phyloP scores from a whole-genome alignment of 2,888 invertebrate species.

The Cheilosia vulpina region DNA sequence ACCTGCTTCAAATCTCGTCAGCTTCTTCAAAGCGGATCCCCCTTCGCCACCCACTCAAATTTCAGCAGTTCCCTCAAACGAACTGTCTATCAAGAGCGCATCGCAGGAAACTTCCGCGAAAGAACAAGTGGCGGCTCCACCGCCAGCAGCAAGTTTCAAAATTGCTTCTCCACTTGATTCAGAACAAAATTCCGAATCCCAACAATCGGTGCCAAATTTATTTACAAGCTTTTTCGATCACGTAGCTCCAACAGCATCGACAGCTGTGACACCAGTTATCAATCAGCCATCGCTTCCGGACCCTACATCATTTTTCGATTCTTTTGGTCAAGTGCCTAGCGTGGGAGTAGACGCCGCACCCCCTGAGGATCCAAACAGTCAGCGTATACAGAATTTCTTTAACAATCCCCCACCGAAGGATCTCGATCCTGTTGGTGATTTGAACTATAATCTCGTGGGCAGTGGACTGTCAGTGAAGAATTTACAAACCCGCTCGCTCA shows the following conservation, averaged over 20 bases:
- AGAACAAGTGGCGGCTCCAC: constrained; percentile 6
- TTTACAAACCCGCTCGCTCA: constrained; percentile 79
- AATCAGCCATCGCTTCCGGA: constrained; percentile 72
- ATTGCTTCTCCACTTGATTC: constrained; percentile 63
- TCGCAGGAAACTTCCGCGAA: not conserved
- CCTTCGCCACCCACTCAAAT: not conserved
- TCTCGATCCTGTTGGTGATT: constrained; percentile 79
- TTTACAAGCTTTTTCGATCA: constrained; percentile 77
- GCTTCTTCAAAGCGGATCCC: constrained; percentile 42
- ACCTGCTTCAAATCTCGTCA: constrained; percentile 6
- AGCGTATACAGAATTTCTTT: constrained; percentile 82
- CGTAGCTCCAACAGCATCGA: constrained; percentile 42
- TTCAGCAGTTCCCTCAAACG: not conserved
- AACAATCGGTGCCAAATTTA: constrained; percentile 70
- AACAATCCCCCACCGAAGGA: constrained; percentile 83
- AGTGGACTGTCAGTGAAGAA: constrained; percentile 79
- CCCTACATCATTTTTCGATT: constrained; percentile 79
- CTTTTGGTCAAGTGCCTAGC: constrained; percentile 70
- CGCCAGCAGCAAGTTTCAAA: constrained; percentile 48
- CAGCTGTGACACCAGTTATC: constrained; percentile 40
- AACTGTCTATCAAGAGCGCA: not conserved
- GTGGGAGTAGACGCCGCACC: constrained; percentile 50
- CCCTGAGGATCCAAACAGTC: constrained; percentile 77
- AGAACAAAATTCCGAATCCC: constrained; percentile 38
- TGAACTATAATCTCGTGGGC: constrained; percentile 82